Evolutionary conservation across 2,888 invertebrate species (phyloP).

Genomic region (Drosophila robusta): DNA sequence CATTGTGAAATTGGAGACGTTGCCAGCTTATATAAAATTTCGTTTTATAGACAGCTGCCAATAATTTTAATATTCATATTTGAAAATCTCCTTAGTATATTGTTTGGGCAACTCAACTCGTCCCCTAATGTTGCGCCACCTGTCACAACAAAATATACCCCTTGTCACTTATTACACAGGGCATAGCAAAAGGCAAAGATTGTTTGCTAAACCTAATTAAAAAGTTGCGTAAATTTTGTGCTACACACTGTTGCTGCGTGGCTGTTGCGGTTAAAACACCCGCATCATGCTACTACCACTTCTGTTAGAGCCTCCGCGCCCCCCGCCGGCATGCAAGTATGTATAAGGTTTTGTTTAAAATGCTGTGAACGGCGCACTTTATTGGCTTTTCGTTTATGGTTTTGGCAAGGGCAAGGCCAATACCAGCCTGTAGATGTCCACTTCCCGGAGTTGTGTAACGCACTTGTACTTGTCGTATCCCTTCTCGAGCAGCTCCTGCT

Average conservation of each 20-base stretch:
- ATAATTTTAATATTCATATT: background rate
- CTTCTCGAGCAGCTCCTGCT: conserved; percentile 44
- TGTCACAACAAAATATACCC: conserved; percentile 12
- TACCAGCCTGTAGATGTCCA: conserved; percentile 54
- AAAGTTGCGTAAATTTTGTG: conserved; percentile 58
- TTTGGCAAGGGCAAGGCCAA: conserved; percentile 36
- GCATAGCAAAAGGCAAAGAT: conserved; percentile 26
- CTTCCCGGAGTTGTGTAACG: conserved; percentile 36
- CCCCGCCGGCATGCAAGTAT: background rate
- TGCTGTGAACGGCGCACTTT: conserved; percentile 7
- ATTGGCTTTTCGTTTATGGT: conserved; percentile 1
- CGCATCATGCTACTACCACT: too few species aligned
- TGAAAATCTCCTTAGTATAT: background rate
- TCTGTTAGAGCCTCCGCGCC: background rate
- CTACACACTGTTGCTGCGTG: conserved; percentile 30
- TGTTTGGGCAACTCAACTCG: background rate
- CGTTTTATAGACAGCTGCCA: background rate
- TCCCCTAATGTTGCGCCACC: too few species aligned
- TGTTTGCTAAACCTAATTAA: conserved; percentile 67
- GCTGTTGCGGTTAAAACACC: conserved; percentile 21
- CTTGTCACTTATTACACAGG: conserved; percentile 1
- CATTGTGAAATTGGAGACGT: too few species aligned
- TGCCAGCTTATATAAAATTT: too few species aligned
- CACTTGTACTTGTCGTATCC: conserved; percentile 41
- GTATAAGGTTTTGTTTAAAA: background rate